Percentiles rank a stretch among this genome's conserved stretches.
Conservation (phyloP, 2,888 invertebrate species). For the Scelioninae gen. 2 region DNA sequence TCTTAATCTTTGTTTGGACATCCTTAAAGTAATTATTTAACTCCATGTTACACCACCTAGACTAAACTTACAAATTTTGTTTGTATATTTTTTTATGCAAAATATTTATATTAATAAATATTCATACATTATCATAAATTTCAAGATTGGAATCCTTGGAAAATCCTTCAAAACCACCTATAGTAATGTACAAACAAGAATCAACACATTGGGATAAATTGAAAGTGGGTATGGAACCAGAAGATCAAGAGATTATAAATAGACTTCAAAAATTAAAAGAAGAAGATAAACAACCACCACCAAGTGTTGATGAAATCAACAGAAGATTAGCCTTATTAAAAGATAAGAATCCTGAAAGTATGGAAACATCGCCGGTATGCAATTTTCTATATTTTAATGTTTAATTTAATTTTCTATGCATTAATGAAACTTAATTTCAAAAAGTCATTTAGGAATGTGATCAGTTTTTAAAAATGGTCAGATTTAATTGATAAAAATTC, state of each 20-base stretch:
- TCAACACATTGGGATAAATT: conserved; percentile 72
- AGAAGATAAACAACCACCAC: conserved; percentile 76
- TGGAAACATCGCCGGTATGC: conserved; percentile 64
- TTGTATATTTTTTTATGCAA: no score
- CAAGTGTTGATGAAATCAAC: conserved; percentile 81
- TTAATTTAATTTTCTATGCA: no score
- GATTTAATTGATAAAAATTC: no score
- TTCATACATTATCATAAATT: background rate
- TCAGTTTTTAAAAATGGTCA: no score
- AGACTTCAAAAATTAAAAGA: conserved; percentile 83
- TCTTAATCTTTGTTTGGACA: no score
- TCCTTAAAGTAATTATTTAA: no score
- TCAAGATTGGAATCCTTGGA: conserved; percentile 77
- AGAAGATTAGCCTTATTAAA: conserved; percentile 82
- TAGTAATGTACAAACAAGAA: conserved; percentile 77
- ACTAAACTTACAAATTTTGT: no score
- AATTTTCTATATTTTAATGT: no score
- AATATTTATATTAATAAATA: background rate
- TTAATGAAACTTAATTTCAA: no score
- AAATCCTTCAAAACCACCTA: conserved; percentile 78
- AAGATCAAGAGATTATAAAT: conserved; percentile 81
- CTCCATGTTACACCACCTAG: no score
- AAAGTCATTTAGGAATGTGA: no score
- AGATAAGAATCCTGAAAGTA: conserved; percentile 76
- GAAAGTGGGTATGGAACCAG: conserved; percentile 75